Base-by-base conservation (phyloP, 2,888 invertebrate genomes). In the Craniophora ligustri region DNA sequence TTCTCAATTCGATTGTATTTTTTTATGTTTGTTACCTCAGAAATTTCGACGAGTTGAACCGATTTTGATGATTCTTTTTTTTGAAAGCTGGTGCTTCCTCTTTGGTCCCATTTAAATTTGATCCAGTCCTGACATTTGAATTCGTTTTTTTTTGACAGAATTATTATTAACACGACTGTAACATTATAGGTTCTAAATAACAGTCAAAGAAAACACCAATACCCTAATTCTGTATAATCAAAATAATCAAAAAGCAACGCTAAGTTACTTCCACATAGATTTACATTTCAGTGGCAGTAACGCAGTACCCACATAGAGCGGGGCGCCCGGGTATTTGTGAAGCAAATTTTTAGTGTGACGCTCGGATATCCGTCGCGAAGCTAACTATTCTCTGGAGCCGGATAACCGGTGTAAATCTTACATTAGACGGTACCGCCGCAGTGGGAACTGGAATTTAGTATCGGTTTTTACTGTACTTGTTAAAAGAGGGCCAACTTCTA, bases 351-450 rank as follows among this genome's bases (percentile, higher is more conserved):
- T 89, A 88, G 84, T 78, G 83, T 67, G 76, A 76, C 79, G 72
- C 61, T 79, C 89, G 91, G 91, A 91, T 76, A 77, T 91, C 89
- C 85, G 69, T 60, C 73, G 81, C 78, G 78, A 68, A 79, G 82
- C 67, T 77, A 85, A 85, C 85, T 87, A 83, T 85, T 83, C 82
- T 84, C 80, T 72, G 62, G 47, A 57, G 58, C 89, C 91, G 92
- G 92, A 90, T 91, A 85, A 85, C 87, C 88, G 81, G 87, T 81
- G 90, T 92, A 91, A 91, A 91, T 92, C 89, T 92, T 89, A 89
- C 89, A 86, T 92, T 91, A 85, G 85, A 82, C 79, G 77, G 89
- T 82, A 89, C 82, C 70, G 40, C 26, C 14, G 64, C 39, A 61
- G 59, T 76, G 0, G 8, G 48, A 8, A 1, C 7, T 60, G 64